Base-by-base conservation (phyloP, 2,888 invertebrate genomes). In the Cerastis leucographa region DNA sequence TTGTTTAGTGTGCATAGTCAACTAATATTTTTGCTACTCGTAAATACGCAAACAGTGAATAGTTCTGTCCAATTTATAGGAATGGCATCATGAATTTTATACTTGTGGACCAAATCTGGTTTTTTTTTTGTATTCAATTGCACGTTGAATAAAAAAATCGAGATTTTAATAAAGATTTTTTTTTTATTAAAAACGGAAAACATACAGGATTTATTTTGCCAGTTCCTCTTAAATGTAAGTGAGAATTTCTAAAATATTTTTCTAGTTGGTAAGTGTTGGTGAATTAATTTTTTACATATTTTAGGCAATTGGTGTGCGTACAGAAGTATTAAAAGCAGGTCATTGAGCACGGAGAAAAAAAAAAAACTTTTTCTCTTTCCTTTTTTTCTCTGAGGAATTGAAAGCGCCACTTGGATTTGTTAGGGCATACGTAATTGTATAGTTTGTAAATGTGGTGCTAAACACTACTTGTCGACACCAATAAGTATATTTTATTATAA, bases 151-250 rank as follows among this genome's bases (percentile, higher is more conserved):
- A 89, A 81, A 86, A 82, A 80, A 86, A 62, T 35, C 51, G 54
- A 29, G 35, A 19, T 59, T 66, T 78, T 44, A 59, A 62, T 77
- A 71, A 86, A 85, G n/a, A n/a, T 17, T 59, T 61, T 35, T 29
- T 59, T 35, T 42, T 42, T 22, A 56, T 19, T 83, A 17, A 54
- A 71, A 83, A 83, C 86, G 90, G 93, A 91, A 89, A 89, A 91
- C 85, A 94, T 95, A 95, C 95, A 95, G 95, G 95, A 96, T 96
- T 96, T 96, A 93, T 96, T 96, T 96, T 95, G 96, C 96, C 96
- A 96, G 96, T 96, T 96, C 96, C 96, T 96, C 95, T 95, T 96
- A 95, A 94, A 94, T 95, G 93, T 96, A 96, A 96, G 96, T 96
- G 95, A 96, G 96, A 96, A 95, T 96, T 96, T 96, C 95, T 96